Evolutionary conservation across 2,113 vertebrate genomes (phyloP).

Genomic region (Saiga tatarica): DNA sequence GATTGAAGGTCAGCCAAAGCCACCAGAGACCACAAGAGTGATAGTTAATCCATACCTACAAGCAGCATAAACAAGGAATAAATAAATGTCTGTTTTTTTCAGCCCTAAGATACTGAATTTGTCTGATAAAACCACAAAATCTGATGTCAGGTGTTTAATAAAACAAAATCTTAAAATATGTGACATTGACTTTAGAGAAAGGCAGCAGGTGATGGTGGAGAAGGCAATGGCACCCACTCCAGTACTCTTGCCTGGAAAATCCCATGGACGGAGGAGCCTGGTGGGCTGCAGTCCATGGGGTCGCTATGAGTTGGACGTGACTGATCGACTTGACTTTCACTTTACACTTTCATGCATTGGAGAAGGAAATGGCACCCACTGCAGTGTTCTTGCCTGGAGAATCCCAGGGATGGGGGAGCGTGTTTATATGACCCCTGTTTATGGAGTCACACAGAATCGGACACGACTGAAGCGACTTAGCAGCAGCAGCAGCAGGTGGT

Average conservation of each 20-base stretch:
- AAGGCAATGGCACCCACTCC: neutral
- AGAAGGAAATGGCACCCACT: neutral
- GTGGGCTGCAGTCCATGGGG: neutral
- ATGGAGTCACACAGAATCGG: rapidly evolving
- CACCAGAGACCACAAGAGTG: neutral
- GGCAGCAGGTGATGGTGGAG: neutral
- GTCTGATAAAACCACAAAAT: neutral
- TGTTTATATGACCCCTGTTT: neutral
- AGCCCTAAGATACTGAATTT: neutral
- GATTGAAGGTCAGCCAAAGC: neutral
- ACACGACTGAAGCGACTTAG: neutral
- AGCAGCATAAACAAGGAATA: neutral
- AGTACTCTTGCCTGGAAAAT: neutral
- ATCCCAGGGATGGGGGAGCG: neutral
- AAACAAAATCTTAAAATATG: neutral
- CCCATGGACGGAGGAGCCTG: neutral
- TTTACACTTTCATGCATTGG: neutral
- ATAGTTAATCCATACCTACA: neutral
- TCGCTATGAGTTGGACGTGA: neutral
- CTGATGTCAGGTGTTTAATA: neutral
- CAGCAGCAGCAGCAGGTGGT: neutral
- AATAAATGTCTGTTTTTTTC: neutral
- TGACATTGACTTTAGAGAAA: neutral
- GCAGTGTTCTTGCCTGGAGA: neutral
- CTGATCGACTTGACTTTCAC: neutral